These are phyloP conservation scores for Cheilinus undulatus DNA, from an alignment of 2,113 vertebrate species.

Conservation along the genomic window DNA sequence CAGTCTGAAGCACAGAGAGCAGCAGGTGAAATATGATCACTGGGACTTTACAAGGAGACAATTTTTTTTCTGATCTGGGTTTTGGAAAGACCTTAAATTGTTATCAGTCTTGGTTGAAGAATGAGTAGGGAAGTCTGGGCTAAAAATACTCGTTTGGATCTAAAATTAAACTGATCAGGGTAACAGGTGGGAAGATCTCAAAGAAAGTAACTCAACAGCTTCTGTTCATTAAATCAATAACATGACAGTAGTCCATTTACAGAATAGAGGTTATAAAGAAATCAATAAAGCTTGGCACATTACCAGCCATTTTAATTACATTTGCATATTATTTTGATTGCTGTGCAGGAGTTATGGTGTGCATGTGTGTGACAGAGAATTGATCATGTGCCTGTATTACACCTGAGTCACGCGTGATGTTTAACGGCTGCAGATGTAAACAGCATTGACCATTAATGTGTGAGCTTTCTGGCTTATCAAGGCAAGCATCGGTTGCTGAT, in stretches of 20 bases:
- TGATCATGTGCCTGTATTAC: not conserved
- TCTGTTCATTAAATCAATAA: no score
- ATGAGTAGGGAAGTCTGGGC: not conserved
- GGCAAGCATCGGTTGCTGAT: conserved; percentile 37
- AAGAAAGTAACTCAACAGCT: no score
- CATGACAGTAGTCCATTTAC: no score
- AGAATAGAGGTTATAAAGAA: no score
- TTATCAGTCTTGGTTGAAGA: not conserved
- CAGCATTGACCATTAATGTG: not conserved
- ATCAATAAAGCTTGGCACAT: conserved; percentile 4
- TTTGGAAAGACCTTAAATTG: not conserved
- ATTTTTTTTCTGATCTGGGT: conserved; percentile 21
- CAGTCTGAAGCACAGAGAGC: conserved; percentile 27
- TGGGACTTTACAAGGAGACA: not conserved
- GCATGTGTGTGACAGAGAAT: conserved; percentile 5
- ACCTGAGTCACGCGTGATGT: conserved; percentile 24
- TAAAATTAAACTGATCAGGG: conserved; percentile 22
- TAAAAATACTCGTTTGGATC: conserved; percentile 16
- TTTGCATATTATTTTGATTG: not conserved
- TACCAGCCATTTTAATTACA: not conserved
- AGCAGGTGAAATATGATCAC: conserved; percentile 18
- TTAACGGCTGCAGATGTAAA: conserved; percentile 45
- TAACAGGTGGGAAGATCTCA: no score
- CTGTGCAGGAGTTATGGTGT: not conserved
- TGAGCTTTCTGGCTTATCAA: conserved; percentile 28